Percentiles rank a stretch among this genome's conserved stretches.
Conservation (phyloP, 2,888 invertebrate genomes). For the Noctua janthe region DNA sequence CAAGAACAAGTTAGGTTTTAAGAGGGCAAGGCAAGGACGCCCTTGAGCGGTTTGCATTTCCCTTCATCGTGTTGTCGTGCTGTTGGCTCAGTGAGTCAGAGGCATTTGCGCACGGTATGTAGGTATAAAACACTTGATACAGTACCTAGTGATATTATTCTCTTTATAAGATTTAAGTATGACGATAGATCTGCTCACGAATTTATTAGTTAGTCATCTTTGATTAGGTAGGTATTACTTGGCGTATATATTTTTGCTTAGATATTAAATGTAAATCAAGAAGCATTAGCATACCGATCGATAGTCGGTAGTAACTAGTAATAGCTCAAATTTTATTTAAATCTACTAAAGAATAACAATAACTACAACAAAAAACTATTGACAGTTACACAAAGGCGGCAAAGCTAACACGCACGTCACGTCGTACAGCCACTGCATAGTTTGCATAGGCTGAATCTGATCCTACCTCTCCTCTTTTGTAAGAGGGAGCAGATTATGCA, state of each 20-base stretch:
- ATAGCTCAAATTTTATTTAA: too few relatives aligned
- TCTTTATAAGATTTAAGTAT: not conserved
- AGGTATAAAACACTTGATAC: conserved; percentile 1
- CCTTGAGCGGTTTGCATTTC: conserved; percentile 55
- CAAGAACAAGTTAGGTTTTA: conserved; percentile 26
- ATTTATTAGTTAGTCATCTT: conserved; percentile 2
- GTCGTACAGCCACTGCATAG: too few relatives aligned
- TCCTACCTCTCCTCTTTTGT: not conserved
- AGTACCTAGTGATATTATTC: not conserved
- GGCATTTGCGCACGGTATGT: conserved; percentile 16
- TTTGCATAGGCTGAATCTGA: not conserved
- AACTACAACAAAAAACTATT: too few relatives aligned
- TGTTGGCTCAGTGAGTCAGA: conserved; percentile 47
- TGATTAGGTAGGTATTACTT: not conserved
- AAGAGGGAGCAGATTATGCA: not conserved
- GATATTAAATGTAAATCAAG: not conserved
- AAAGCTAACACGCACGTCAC: too few relatives aligned
- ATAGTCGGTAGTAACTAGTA: too few relatives aligned
- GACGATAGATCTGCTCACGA: not conserved
- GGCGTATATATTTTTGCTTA: not conserved
- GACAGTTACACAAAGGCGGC: too few relatives aligned
- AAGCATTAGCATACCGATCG: not conserved
- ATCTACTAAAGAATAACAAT: too few relatives aligned
- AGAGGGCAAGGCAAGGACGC: conserved; percentile 49
- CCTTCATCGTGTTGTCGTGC: conserved; percentile 30